These are phyloP conservation scores for Orchesella flavescens DNA, from an alignment of 2,888 invertebrate genomes.

Conservation along the genomic window DNA sequence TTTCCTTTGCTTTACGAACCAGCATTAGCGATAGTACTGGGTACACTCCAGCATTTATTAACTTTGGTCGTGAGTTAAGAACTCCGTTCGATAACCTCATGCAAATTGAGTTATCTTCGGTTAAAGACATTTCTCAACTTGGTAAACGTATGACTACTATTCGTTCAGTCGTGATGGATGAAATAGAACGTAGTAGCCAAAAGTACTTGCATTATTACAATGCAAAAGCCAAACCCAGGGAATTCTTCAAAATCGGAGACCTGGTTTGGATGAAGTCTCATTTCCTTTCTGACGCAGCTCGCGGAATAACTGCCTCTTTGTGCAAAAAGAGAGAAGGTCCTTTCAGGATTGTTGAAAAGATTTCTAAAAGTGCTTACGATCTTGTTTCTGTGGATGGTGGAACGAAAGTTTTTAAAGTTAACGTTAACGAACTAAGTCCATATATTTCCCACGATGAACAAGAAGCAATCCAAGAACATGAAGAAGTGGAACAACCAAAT, in stretches of 20 bases:
- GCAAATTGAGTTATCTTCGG: neutral
- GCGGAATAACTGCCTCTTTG: constrained; percentile 43
- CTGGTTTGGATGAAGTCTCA: constrained; percentile 41
- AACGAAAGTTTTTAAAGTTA: too few relatives aligned
- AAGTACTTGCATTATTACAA: constrained; percentile 20
- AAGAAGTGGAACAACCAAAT: too few relatives aligned
- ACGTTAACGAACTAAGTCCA: too few relatives aligned
- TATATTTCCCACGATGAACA: too few relatives aligned
- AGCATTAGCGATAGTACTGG: constrained; percentile 33
- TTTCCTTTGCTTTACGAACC: constrained; percentile 58
- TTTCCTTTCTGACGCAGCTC: constrained; percentile 30
- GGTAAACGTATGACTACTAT: neutral
- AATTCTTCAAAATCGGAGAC: constrained; percentile 37
- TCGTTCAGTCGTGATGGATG: neutral
- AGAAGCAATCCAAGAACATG: too few relatives aligned
- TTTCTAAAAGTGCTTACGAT: too few relatives aligned
- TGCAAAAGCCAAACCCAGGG: neutral
- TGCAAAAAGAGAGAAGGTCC: constrained; percentile 45
- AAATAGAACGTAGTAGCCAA: neutral
- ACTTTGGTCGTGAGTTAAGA: constrained; percentile 55
- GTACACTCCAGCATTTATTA: constrained; percentile 60
- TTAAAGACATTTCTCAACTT: neutral
- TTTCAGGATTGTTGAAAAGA: too few relatives aligned
- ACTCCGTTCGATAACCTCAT: constrained; percentile 51
- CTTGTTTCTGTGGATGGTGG: too few relatives aligned